phyloP scores from a whole-genome alignment of 2,888 invertebrate species.

The Eupeodes latifasciatus region DNA sequence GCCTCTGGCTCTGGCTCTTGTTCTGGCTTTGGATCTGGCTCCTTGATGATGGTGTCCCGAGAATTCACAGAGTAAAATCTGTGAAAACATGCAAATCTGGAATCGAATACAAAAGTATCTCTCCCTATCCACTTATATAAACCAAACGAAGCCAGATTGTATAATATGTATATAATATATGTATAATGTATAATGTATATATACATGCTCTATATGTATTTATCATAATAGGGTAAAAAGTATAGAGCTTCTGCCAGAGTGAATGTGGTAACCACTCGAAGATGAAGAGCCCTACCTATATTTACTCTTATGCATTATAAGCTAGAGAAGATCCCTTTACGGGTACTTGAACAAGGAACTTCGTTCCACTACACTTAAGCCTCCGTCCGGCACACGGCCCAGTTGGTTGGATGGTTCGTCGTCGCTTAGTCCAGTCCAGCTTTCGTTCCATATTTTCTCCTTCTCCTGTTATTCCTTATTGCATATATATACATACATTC shows the following conservation, averaged over 20 bases:
- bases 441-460: background rate
- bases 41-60: background rate
- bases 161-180: background rate
- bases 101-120: constrained; percentile 38
- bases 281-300: constrained; percentile 61
- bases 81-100: constrained; percentile 45
- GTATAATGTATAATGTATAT: background rate
- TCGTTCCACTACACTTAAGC: constrained; percentile 65
- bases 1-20: too few relatives aligned
- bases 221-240: constrained; percentile 37
- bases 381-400: constrained; percentile 23
- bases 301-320: constrained; percentile 68
- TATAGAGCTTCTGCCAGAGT: constrained; percentile 37
- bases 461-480: background rate
- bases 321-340: constrained; percentile 68
- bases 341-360: constrained; percentile 70
- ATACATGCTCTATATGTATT: background rate
- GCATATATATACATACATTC: too few relatives aligned
- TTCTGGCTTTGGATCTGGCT: background rate
- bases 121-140: background rate
- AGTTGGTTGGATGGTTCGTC: background rate
- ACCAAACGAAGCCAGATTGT: too few relatives aligned
- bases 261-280: constrained; percentile 69
- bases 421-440: background rate
- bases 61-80: constrained; percentile 17